These are phyloP conservation scores for Eurytoma adleriae DNA, from an alignment of 2,888 invertebrate species.

Conservation along the genomic window DNA sequence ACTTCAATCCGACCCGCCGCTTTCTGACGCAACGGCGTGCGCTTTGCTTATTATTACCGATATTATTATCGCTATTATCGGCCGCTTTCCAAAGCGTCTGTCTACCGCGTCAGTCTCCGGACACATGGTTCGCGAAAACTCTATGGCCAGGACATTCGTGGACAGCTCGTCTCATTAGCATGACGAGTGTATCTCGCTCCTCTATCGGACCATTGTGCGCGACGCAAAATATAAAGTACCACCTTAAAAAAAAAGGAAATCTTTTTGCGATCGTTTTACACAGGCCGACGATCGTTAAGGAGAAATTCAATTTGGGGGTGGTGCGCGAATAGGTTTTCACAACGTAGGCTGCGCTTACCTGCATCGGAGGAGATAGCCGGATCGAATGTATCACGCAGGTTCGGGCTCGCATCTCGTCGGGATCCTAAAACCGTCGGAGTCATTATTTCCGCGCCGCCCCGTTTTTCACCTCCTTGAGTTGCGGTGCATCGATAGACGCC, in stretches of 20 bases:
- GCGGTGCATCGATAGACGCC: not conserved
- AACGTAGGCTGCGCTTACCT: too few species aligned
- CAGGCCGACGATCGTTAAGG: too few species aligned
- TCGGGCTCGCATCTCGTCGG: not conserved
- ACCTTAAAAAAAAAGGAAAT: too few species aligned
- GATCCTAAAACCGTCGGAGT: slow-evolving; percentile 5
- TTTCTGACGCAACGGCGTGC: not conserved
- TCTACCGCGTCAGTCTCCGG: not conserved
- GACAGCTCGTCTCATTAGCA: slow-evolving; percentile 49
- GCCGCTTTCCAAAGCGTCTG: not conserved
- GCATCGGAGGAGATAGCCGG: slow-evolving; percentile 21
- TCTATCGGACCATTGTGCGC: too few species aligned
- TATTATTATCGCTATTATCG: slow-evolving; percentile 39
- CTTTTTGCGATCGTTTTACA: too few species aligned
- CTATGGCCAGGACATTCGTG: not conserved
- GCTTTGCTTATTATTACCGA: slow-evolving; percentile 36
- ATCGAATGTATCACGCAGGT: slow-evolving; percentile 30
- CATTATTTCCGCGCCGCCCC: not conserved
- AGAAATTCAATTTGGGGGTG: too few species aligned
- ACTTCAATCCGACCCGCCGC: not conserved
- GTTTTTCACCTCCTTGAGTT: not conserved
- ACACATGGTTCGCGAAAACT: slow-evolving; percentile 12
- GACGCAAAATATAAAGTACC: too few species aligned
- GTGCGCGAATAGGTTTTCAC: too few species aligned
- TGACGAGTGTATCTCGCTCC: slow-evolving; percentile 32